Evolutionary conservation across 1,140 invertebrate genomes (phyloP).

Genomic region (Anoplolepis gracilipes): DNA sequence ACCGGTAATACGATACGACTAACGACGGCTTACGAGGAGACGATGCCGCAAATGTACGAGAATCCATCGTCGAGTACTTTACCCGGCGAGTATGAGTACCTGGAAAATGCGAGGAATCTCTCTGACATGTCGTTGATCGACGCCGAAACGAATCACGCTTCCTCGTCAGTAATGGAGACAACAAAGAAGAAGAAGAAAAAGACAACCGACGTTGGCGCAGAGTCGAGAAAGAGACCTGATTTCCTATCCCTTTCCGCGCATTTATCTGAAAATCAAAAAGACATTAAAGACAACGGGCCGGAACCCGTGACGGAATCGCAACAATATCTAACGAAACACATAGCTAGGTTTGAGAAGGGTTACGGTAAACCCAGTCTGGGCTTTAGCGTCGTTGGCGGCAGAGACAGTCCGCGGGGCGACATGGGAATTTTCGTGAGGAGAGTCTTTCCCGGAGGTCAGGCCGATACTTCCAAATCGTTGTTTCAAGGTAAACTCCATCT

Average conservation of each 20-base stretch:
- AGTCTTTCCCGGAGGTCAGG: constrained; percentile 90
- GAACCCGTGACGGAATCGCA: constrained; percentile 85
- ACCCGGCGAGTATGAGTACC: constrained; percentile 77
- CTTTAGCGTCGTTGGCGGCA: constrained; percentile 92
- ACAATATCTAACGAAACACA: constrained; percentile 84
- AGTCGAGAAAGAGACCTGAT: constrained; percentile 79
- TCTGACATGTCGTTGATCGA: constrained; percentile 78
- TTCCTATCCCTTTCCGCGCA: constrained; percentile 77
- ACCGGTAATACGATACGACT: constrained; percentile 80
- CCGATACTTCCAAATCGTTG: constrained; percentile 89
- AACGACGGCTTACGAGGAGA: constrained; percentile 83
- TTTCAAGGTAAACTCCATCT: constrained; percentile 88
- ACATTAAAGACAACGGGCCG: constrained; percentile 48
- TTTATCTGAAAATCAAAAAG: constrained; percentile 73
- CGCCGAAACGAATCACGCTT: constrained; percentile 66
- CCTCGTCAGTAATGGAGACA: neutral
- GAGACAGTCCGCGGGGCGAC: constrained; percentile 89
- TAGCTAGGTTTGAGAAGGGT: constrained; percentile 88
- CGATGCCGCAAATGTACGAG: constrained; percentile 80
- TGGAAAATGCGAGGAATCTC: constrained; percentile 80
- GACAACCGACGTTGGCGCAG: neutral
- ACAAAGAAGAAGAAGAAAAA: constrained; percentile 26
- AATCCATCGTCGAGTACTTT: constrained; percentile 61
- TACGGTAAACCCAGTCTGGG: constrained; percentile 89
- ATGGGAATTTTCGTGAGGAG: constrained; percentile 92